Evolutionary conservation across 2,113 vertebrate species (phyloP).

Genomic region (Origma solitaria): DNA sequence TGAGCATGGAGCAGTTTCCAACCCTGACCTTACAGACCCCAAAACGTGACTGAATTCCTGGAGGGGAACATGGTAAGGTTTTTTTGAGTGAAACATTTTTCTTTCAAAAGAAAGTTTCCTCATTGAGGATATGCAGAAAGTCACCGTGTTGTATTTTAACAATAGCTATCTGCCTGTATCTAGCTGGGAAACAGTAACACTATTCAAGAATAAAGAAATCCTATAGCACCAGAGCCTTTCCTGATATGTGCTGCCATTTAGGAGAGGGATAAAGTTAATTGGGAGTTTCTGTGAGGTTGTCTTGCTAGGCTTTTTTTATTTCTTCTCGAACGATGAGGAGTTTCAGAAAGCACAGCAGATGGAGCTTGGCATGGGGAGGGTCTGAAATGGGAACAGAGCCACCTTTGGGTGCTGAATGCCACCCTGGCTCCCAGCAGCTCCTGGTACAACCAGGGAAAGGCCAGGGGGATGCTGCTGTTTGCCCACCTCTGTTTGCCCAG

Average conservation of each 20-base stretch:
- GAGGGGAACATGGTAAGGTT: not conserved
- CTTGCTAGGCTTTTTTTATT: not conserved
- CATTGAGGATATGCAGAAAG: not conserved
- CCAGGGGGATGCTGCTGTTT: not conserved
- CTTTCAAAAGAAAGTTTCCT: not conserved
- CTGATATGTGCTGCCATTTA: not conserved
- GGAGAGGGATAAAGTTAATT: not conserved
- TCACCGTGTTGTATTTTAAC: not conserved
- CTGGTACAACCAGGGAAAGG: not conserved
- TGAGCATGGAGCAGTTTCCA: not conserved
- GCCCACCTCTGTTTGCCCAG: not conserved
- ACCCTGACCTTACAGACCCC: not conserved
- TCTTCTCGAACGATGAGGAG: not conserved
- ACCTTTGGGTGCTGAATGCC: not conserved
- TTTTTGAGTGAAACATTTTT: not conserved
- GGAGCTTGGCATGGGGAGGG: not conserved
- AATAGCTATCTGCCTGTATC: not conserved
- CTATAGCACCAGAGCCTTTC: not conserved
- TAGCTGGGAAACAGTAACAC: not conserved
- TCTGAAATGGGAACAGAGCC: not conserved
- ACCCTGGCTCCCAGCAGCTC: not conserved
- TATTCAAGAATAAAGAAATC: not conserved
- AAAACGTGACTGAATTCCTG: not conserved
- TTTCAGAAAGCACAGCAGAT: not conserved
- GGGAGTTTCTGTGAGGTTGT: not conserved